A percentile compares a stretch with the other conserved stretches of the same genome.
Evolutionary conservation across 2,888 invertebrate genomes (phyloP).

Genomic region (Neria commutata): DNA sequence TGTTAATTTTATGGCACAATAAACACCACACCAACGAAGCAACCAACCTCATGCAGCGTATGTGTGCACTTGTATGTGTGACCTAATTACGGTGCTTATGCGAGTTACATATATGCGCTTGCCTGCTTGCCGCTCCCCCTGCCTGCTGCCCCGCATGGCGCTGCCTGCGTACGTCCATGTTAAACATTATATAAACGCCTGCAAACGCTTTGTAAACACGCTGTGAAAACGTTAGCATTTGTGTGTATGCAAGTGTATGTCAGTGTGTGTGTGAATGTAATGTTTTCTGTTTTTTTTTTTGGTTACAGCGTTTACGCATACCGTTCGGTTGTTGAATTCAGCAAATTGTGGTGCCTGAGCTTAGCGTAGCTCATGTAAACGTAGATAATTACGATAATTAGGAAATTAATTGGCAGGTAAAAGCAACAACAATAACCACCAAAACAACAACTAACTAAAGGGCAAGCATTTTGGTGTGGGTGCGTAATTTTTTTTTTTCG

Average conservation of each 20-base stretch:
- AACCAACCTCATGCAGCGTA: conserved; percentile 7
- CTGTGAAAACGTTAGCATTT: conserved; percentile 53
- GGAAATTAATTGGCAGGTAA: conserved; percentile 50
- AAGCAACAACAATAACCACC: conserved; percentile 42
- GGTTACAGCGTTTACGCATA: no score
- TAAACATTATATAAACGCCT: conserved; percentile 20
- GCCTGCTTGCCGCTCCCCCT: no score
- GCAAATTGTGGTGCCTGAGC: conserved; percentile 51
- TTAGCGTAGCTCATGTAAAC: conserved; percentile 54
- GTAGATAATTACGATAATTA: conserved; percentile 54
- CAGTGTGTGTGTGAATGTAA: no score
- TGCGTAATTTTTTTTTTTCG: conserved; percentile 3
- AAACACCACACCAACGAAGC: conserved; percentile 42
- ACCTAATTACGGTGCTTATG: conserved; percentile 8
- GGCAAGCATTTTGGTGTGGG: no score
- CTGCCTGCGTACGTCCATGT: conserved; percentile 12
- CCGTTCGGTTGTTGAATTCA: conserved; percentile 24
- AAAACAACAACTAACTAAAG: conserved; percentile 5
- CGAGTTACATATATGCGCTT: no score
- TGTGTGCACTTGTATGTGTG: neutral
- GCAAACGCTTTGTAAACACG: conserved; percentile 46
- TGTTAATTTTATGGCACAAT: conserved; percentile 53
- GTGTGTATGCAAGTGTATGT: no score
- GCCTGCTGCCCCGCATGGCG: conserved; percentile 22
- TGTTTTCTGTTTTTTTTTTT: no score